phyloP scores from a whole-genome alignment of 2,797 vertebrate species.

The Rhincodon typus region DNA sequence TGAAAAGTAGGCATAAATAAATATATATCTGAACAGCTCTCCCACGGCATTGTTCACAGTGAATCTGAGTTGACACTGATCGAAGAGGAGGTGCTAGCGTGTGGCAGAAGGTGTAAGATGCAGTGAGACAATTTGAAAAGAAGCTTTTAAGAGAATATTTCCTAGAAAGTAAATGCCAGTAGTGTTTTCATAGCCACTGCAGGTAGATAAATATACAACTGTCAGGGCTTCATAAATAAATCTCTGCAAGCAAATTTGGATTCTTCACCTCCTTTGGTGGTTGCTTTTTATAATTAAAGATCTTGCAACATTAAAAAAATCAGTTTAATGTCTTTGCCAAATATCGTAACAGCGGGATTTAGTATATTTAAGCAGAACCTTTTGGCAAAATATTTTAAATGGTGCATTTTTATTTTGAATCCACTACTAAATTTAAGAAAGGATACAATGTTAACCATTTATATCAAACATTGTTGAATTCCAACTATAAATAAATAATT shows the following conservation, averaged over 20 bases:
- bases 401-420: not conserved
- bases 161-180: constrained; percentile 1
- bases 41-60: constrained; percentile 11
- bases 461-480: not conserved
- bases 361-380: not conserved
- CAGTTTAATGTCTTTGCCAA: not conserved
- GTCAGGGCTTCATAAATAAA: not conserved
- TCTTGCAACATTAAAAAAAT: not conserved
- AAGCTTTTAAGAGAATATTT: not conserved
- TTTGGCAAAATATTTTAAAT: not conserved
- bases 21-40: constrained; percentile 13
- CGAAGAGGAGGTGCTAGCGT: not conserved
- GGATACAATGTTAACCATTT: not conserved
- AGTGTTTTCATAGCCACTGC: not conserved
- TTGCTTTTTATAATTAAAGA: not conserved
- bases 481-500: not conserved
- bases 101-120: constrained; percentile 10
- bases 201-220: not conserved
- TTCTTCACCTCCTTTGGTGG: not conserved
- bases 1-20: not conserved
- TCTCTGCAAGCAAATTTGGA: not conserved
- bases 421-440: not conserved
- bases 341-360: not conserved
- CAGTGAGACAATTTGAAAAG: not conserved
- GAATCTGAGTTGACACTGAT: not conserved